Evolutionary conservation across 2,888 invertebrate genomes (phyloP), one percentile per base, ranked within the genome.

Genomic region (Acrobasis consociella): DNA sequence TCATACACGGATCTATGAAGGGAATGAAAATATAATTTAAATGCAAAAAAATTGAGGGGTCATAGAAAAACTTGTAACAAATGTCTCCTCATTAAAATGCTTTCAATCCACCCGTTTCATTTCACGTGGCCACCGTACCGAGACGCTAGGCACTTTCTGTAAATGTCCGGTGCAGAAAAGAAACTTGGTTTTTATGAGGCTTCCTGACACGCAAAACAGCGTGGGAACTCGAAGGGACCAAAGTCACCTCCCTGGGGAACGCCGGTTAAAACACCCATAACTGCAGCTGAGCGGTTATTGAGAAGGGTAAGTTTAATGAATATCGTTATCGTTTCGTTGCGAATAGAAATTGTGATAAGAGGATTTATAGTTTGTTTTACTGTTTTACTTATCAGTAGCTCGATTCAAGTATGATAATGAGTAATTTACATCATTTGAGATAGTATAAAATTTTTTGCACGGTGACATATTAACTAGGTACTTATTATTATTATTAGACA

Each of bases 161-260:
- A 16, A 46, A 46, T 50, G 37, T 59, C 51, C 52, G 62, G 62
- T 15, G 37, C n/a, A 37, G 61, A 16, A 11, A 38, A 61, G 62
- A 55, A 53, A 62, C 55, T 62, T 62, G 60, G 71, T 85, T 85
- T 83, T 87, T 85, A 70, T 80, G 64, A 65, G 83, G 83, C 83
- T 87, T 85, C 87, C 78, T 74, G 65, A 58, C 67, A 69, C 70
- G 73, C 60, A 65, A 72, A 66, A 53, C 74, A 72, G 68, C 82
- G 82, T 81, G 84, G 84, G 84, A 85, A 83, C 74, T 65, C 46
- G 67, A 67, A 60, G 67, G 73, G 70, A 65, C 61, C 59, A 11
- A 50, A 60, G 17, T 38, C 11, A 13, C 50, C 59, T 60, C 58
- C 56, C 64, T 67, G 64, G 65, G 68, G 68, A 68, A 67, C 62